Evolutionary conservation across 2,113 vertebrate genomes (phyloP), one percentile per base, ranked within the genome.

Genomic region (Cathartes aura): DNA sequence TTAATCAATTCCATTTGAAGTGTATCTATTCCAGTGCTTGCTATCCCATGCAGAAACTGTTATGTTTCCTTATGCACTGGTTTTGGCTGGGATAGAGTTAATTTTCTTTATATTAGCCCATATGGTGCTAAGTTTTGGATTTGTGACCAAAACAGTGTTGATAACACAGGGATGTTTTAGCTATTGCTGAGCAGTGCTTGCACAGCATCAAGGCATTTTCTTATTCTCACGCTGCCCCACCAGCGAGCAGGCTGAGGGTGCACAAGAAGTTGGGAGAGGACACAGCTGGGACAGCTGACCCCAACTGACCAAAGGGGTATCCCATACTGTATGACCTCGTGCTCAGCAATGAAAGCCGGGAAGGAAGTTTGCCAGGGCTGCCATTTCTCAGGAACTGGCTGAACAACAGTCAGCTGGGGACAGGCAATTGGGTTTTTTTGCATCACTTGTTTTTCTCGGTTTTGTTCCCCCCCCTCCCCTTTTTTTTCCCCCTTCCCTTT

Each of bases 141-240:
- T 26, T 47, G 26, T 58, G 52, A 45, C 26, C 12, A 29, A 60
- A 52, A 16, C 15, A 9, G 21, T 5, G 12, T 40, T 79, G 27
- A 4, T 29, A 45, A 12, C 11, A 19, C 0, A 1, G 12, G 0
- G 0, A 27, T 62, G 14, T 30, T 70, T 79, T 2, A 15, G 8
- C 1, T 30, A 3, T 6, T 17, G 32, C n/a, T 32, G 30, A 52
- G 62, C 32, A 62, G 29, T 11, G 16, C 17, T 47, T 11, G 5
- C 32, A 16, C 15, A 34, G 14, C 0, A 0, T 13, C 36, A 53
- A 42, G 6, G 22, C 4, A 23, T 58, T 9, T 10, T 20, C 48
- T 68, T 10, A 11, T 38, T 29, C 10, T n/a, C 34, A 17, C 3
- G 4, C 4, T 6, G 3, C 9, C 21, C 14, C 47, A 19, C 5